A percentile compares a stretch with the other conserved stretches of the same genome.
Evolutionary conservation across 1,140 invertebrate species (phyloP).

Genomic region (Zaprionus ghesquierei): DNA sequence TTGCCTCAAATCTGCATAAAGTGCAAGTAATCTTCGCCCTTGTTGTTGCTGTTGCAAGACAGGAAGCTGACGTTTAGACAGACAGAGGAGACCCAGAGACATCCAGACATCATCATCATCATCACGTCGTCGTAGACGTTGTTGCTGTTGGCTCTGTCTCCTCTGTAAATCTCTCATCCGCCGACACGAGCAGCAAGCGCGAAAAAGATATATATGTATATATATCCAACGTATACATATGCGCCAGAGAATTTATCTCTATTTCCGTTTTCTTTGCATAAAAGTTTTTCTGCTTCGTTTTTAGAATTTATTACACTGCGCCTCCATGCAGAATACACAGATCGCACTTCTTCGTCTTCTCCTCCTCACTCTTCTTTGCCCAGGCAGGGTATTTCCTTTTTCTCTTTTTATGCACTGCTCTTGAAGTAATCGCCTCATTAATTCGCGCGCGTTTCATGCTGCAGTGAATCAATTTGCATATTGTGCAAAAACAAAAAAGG

Average conservation of each 20-base stretch:
- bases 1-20: slow-evolving; percentile 54
- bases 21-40: slow-evolving; percentile 63
- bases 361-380: too few species aligned
- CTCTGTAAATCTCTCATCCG: slow-evolving; percentile 76
- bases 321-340: neutral
- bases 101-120: slow-evolving; percentile 33
- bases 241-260: slow-evolving; percentile 69
- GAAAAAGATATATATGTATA: slow-evolving; percentile 44
- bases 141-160: neutral
- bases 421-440: slow-evolving; percentile 78
- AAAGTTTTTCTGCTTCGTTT: slow-evolving; percentile 62
- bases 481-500: slow-evolving; percentile 62
- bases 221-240: slow-evolving; percentile 3
- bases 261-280: slow-evolving; percentile 78
- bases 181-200: too few species aligned
- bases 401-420: slow-evolving; percentile 34
- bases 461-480: slow-evolving; percentile 80
- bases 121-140: neutral
- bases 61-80: slow-evolving; percentile 78
- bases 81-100: slow-evolving; percentile 47
- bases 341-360: slow-evolving; percentile 38
- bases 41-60: slow-evolving; percentile 21
- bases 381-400: neutral
- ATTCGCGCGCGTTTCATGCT: slow-evolving; percentile 76
- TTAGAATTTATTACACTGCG: slow-evolving; percentile 69